phyloP scores from a whole-genome alignment of 2,113 vertebrate species.

The Mirza zaza region DNA sequence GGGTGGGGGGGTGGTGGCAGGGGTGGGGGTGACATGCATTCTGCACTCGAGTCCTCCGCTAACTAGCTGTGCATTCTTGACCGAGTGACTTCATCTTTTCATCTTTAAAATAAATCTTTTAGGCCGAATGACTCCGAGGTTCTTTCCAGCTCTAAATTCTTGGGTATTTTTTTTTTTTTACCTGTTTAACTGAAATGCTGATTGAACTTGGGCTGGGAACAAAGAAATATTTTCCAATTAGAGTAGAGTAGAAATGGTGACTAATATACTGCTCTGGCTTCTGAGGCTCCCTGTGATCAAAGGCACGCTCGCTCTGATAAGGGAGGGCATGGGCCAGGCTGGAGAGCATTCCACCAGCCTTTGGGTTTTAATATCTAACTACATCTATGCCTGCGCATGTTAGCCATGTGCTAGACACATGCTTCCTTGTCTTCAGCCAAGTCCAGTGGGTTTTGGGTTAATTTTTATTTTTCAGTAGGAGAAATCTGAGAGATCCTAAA shows the following conservation, averaged over 20 bases:
- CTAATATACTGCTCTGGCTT: not conserved
- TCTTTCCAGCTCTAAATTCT: constrained; percentile 16
- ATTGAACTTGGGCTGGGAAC: constrained; percentile 10
- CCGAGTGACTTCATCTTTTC: not conserved
- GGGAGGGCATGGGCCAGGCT: not conserved
- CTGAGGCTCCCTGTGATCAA: not conserved
- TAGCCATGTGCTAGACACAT: not conserved
- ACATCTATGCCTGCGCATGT: not conserved
- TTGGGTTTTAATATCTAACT: not conserved
- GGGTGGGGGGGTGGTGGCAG: too few species aligned
- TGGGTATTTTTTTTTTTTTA: not conserved
- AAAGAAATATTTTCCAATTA: constrained; percentile 50
- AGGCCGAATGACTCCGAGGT: not conserved
- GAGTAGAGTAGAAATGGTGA: not conserved
- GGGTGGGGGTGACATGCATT: fast-evolving
- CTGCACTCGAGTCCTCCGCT: not conserved
- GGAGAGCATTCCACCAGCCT: not conserved
- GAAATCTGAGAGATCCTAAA: not conserved
- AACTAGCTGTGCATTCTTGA: not conserved
- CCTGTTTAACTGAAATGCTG: constrained; percentile 1
- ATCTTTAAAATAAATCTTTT: constrained; percentile 42
- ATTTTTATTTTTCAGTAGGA: constrained; percentile 7
- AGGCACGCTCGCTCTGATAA: not conserved
- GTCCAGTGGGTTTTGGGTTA: not conserved
- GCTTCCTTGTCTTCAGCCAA: not conserved